phyloP scores from a whole-genome alignment of 2,113 vertebrate species.

The Chinchilla lanigera region DNA sequence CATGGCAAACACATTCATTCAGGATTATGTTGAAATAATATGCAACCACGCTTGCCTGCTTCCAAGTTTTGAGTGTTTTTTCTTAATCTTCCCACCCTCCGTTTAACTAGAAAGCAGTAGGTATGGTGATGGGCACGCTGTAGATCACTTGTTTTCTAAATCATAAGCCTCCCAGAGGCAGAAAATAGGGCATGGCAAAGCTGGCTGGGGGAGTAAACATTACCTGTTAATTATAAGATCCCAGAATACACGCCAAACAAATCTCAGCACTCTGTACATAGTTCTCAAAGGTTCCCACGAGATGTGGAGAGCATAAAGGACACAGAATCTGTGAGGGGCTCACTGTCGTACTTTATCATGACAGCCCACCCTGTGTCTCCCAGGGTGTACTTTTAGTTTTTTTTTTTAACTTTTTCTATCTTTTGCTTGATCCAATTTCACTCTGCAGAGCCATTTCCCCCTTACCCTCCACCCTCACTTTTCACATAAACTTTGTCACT shows the following conservation, averaged over 20 bases:
- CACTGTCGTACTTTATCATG: neutral
- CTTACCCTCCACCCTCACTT: neutral
- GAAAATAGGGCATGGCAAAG: neutral
- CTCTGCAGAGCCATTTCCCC: neutral
- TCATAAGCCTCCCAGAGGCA: neutral
- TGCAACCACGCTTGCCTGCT: neutral
- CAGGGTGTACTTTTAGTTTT: neutral
- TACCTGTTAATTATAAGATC: neutral
- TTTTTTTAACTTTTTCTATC: neutral
- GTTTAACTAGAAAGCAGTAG: neutral
- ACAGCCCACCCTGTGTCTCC: neutral
- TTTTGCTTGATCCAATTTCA: neutral
- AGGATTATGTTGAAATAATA: accelerated
- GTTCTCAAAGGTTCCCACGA: neutral
- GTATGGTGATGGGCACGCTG: accelerated
- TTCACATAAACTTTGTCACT: neutral
- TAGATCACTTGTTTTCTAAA: neutral
- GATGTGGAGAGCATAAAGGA: neutral
- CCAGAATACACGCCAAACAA: neutral
- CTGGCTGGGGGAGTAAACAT: neutral
- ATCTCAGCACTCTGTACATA: neutral
- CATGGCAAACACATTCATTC: accelerated
- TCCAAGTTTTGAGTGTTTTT: neutral
- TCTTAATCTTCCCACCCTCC: neutral
- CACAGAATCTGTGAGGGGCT: neutral